Evolutionary conservation across 2,113 vertebrate genomes (phyloP), one percentile per base, ranked within the genome.

Genomic region (Oostethus manadensis): DNA sequence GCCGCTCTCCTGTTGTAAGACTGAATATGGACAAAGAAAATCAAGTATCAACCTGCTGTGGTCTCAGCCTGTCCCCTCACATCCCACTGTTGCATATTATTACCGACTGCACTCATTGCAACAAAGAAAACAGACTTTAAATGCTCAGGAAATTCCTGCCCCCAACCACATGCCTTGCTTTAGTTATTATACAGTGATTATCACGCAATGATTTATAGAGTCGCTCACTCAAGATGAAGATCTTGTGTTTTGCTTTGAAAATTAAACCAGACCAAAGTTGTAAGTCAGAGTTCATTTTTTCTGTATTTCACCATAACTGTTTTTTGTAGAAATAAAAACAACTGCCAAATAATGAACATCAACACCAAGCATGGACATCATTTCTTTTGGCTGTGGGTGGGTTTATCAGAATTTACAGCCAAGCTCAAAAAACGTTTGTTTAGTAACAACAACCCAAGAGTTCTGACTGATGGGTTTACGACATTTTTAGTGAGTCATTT

Each of bases 131-230:
- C 48, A 70, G 74, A 68, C 71, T 74, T 80, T 77, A 74, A 72
- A 62, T 75, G 54, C 66, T 65, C 61, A 66, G 77, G 73, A 77
- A 82, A 84, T 85, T 84, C 74, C 79, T 75, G 49, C 45, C 62
- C 47, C 49, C 40, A 64, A 71, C 61, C 63, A 47, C 60, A 65
- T 26, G 55, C 40, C 51, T 51, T 2, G 29, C 48, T 61, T 62
- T 71, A n/a, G 56, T 74, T 48, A 77, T 79, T 74, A 77, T 67
- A 76, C 73, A 51, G 80, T 80, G 71, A 78, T 82, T 78, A 77
- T 62, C 56, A 58, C 53, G 56, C 17, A n/a, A 35, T 70, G 73
- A 81, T 84, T 83, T 80, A 83, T 70, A 66, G 59, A 56, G 67
- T 60, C 40, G 18, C 38, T 60, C n/a, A 47, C 54, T 67, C 49